Percentiles rank a stretch among this genome's conserved stretches.
Evolutionary conservation across 2,113 vertebrate species (phyloP).

Genomic region (Paramormyrops kingsleyae): DNA sequence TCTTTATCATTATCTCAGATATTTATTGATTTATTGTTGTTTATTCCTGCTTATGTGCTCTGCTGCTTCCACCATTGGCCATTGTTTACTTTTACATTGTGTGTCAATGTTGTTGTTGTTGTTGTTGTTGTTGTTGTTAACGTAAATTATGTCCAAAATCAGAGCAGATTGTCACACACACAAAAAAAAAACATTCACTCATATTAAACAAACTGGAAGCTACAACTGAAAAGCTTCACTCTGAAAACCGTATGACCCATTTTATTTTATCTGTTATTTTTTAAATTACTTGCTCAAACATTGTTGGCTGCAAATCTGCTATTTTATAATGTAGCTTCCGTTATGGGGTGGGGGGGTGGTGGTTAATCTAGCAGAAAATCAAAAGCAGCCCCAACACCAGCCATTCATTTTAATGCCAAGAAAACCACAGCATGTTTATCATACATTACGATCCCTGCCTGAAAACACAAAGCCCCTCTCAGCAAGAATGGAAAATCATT

Average conservation of each 20-base stretch:
- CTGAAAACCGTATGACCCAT: not conserved
- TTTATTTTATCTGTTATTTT: not conserved
- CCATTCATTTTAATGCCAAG: not conserved
- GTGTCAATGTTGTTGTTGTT: not conserved
- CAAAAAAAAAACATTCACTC: not conserved
- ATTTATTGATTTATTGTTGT: not conserved
- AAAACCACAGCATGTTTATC: not conserved
- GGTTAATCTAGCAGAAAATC: slow-evolving; percentile 12
- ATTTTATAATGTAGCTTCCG: not conserved
- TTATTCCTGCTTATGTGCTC: not conserved
- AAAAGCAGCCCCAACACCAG: not conserved
- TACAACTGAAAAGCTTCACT: not conserved
- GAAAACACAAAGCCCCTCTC: too few relatives aligned
- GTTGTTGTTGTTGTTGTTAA: not conserved
- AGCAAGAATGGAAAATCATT: not conserved
- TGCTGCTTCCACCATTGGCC: not conserved
- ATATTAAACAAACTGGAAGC: not conserved
- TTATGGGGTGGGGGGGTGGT: not conserved
- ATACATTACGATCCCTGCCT: not conserved
- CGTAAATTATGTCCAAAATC: not conserved
- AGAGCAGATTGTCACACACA: not conserved
- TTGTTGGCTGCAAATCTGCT: not conserved
- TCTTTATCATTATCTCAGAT: not conserved
- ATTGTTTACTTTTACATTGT: not conserved
- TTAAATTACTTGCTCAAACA: not conserved